phyloP scores from a whole-genome alignment of 2,888 invertebrate species.

The Steromphala cineraria region DNA sequence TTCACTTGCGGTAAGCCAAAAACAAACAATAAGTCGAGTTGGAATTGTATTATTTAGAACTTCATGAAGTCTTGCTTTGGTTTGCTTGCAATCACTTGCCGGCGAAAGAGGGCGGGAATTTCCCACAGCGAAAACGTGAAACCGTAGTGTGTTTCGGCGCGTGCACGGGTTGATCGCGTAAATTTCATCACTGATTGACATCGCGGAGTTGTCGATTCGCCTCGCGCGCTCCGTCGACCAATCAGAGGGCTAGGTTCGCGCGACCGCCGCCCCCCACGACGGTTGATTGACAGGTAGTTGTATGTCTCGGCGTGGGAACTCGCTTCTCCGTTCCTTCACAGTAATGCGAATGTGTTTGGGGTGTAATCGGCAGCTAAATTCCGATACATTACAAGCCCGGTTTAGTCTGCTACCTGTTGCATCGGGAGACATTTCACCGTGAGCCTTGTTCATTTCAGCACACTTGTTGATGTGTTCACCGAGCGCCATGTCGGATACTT shows the following conservation, averaged over 20 bases:
- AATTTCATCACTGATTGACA: conserved; percentile 25
- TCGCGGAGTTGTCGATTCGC: neutral
- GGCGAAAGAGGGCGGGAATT: conserved; percentile 28
- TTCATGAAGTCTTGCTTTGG: neutral
- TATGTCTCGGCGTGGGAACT: conserved; percentile 1
- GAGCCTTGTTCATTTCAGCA: neutral
- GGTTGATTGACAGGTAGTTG: conserved; percentile 14
- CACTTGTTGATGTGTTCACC: neutral
- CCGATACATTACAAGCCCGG: conserved; percentile 7
- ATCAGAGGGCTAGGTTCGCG: neutral
- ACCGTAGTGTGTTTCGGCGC: conserved; percentile 18
- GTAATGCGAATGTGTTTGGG: neutral
- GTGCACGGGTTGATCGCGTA: conserved; percentile 25
- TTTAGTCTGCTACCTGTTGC: conserved; percentile 11
- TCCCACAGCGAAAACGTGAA: conserved; percentile 26
- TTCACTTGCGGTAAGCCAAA: neutral
- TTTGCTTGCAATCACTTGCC: conserved; percentile 12
- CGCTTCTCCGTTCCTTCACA: conserved; percentile 7
- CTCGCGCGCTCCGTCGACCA: neutral
- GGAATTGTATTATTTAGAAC: conserved; percentile 4
- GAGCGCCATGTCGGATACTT: conserved; percentile 4
- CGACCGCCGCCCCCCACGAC: conserved; percentile 9
- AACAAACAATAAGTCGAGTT: conserved; percentile 13
- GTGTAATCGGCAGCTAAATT: conserved; percentile 15
- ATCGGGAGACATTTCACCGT: conserved; percentile 3